Conservation (phyloP, 1,140 invertebrate genomes). For the Drosophila pachea region DNA sequence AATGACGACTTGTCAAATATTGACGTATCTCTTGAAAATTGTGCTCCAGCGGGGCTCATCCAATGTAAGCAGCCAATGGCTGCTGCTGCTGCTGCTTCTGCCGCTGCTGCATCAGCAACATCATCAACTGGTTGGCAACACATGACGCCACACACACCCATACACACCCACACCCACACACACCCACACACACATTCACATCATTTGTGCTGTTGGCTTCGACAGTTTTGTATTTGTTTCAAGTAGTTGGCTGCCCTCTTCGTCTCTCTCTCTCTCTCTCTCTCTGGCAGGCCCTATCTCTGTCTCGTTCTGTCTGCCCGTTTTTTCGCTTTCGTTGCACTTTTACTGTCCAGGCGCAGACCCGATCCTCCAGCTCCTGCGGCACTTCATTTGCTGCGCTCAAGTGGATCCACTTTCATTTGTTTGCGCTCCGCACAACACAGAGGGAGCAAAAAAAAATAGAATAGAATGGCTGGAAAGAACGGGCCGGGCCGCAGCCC, state of each 20-base stretch:
- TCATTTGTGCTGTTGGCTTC: constrained; percentile 66
- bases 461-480: constrained; percentile 4
- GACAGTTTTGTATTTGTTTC: constrained; percentile 74
- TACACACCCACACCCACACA: constrained; percentile 2
- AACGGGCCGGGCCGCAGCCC: constrained; percentile 10
- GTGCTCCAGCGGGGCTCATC: constrained; percentile 75
- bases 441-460: constrained; percentile 23
- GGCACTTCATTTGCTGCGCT: constrained; percentile 76
- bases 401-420: constrained; percentile 78
- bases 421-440: constrained; percentile 63
- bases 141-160: constrained; percentile 47
- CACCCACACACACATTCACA: constrained; percentile 33
- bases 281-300: constrained; percentile 1
- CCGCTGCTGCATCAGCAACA: constrained; percentile 65
- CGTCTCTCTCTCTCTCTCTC: constrained; percentile 6
- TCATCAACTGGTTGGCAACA: constrained; percentile 75
- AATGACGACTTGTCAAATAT: constrained; percentile 78
- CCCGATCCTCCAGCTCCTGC: constrained; percentile 38
- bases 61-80: constrained; percentile 69
- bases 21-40: constrained; percentile 78
- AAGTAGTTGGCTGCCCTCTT: constrained; percentile 36
- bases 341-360: constrained; percentile 65
- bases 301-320: constrained; percentile 3
- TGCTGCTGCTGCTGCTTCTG: constrained; percentile 25
- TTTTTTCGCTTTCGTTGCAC: constrained; percentile 77